phyloP scores from a whole-genome alignment of 2,113 vertebrate genomes.

The Cromileptes altivelis region DNA sequence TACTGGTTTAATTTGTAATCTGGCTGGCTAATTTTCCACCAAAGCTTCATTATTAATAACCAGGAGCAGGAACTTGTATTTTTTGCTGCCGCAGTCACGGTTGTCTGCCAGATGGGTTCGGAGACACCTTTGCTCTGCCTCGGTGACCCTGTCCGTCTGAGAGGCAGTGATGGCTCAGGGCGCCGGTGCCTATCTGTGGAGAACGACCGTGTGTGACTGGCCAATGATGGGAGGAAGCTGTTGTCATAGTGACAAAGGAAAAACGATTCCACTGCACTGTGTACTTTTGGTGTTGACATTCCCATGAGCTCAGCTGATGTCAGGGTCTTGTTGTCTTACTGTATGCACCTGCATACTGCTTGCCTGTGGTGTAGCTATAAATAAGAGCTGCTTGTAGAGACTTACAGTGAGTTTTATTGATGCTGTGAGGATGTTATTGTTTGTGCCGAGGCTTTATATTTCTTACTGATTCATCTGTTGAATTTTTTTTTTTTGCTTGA shows the following conservation, averaged over 20 bases:
- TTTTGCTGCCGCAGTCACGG: not conserved
- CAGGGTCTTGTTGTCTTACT: not conserved
- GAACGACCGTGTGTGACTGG: conserved; percentile 7
- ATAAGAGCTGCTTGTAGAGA: not conserved
- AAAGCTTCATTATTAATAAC: conserved; percentile 24
- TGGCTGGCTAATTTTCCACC: conserved; percentile 31
- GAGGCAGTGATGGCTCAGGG: conserved; percentile 22
- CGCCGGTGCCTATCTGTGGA: conserved; percentile 11
- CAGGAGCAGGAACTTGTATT: not conserved
- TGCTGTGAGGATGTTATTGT: not conserved
- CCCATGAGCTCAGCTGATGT: not conserved
- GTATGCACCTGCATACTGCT: not conserved
- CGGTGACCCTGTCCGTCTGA: conserved; percentile 19
- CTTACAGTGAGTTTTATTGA: not conserved
- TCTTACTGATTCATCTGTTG: not conserved
- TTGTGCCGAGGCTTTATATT: not conserved
- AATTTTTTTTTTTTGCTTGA: not conserved
- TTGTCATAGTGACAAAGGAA: conserved; percentile 58
- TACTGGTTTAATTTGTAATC: conserved; percentile 22
- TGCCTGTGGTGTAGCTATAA: not conserved
- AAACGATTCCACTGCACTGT: conserved; percentile 12
- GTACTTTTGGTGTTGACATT: conserved; percentile 13
- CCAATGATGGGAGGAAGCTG: conserved; percentile 12
- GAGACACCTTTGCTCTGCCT: conserved; percentile 20
- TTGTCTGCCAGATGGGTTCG: conserved; percentile 36